These are phyloP conservation scores for Valencia hispanica DNA, from an alignment of 2,797 vertebrate genomes.

Conservation along the genomic window DNA sequence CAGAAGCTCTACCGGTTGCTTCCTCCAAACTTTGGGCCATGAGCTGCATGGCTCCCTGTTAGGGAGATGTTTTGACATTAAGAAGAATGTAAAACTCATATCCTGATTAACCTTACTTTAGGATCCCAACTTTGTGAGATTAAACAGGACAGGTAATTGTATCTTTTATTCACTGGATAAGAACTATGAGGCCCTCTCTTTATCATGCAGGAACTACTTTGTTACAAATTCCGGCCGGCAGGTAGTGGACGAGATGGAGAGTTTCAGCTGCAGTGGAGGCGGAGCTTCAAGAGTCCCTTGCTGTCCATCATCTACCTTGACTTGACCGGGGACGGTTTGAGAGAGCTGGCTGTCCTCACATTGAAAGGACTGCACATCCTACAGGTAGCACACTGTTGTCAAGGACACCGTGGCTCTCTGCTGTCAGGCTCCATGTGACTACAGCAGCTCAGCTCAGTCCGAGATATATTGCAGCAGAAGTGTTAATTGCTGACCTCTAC, in stretches of 20 bases:
- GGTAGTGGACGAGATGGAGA: conserved; percentile 36
- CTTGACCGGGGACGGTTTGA: conserved; percentile 87
- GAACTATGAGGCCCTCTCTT: conserved; percentile 9
- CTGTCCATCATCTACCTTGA: conserved; percentile 89
- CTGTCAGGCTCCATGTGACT: not conserved
- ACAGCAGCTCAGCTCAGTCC: not conserved
- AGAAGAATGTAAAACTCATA: not conserved
- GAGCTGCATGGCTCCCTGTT: not conserved
- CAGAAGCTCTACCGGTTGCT: not conserved
- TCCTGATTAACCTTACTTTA: not conserved
- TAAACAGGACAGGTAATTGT: not conserved
- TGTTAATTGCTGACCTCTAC: conserved; percentile 26
- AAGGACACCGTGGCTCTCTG: not conserved
- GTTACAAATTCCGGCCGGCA: conserved; percentile 84
- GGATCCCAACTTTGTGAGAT: not conserved
- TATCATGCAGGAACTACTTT: conserved; percentile 86
- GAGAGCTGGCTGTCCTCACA: conserved; percentile 88
- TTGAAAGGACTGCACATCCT: conserved; percentile 90
- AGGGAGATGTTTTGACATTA: not conserved
- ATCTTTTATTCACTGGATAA: not conserved
- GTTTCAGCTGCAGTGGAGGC: conserved; percentile 86
- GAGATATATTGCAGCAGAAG: not conserved
- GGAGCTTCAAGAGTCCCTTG: conserved; percentile 89
- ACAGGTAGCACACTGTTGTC: conserved; percentile 78
- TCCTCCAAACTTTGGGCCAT: not conserved